Evolutionary conservation across 2,888 invertebrate genomes (phyloP), one percentile per base, ranked within the genome.

Genomic region (Oscheius sp.): DNA sequence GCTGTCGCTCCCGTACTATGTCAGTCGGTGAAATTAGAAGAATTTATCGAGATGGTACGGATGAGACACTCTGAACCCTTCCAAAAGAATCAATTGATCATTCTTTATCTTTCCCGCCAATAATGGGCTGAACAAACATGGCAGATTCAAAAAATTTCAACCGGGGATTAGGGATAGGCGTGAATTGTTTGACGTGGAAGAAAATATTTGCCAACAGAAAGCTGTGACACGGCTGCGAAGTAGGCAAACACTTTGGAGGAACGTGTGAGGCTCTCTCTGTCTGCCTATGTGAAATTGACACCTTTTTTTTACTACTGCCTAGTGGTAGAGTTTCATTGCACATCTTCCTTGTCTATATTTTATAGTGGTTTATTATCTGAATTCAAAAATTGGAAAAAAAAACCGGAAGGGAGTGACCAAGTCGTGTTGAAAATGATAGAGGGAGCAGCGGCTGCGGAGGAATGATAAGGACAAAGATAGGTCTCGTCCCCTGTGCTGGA

Each of bases 341-440:
- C 4, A 0, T 42, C 42, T 42, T 42, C 7, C 4, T 42, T 42
- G 4, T 42, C 42, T 42, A 42, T 42, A 3, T 42, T 42, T 7
- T 42, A 5, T 7, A 42, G 53, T 53, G 11, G 29, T 29, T 53
- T 0, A 47, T n/a, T 47, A 2, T 47, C 29, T 48, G 48, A 48
- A 42, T 42, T 42, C 42, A 53, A 32, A 47, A 21, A 21, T 0
- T 21, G 21, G 47, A 63, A 42, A 48, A 63, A 63, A 48, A 21
- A 2, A n/a, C 13, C 5, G n/a, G 51, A 47, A 58, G 51, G 65
- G 50, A 60, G 60, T 70, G 70, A 72, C 42, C 51, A 60, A 50
- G 47, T 71, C 71, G 59, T 48, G 73, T 73, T 66, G 68, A 73
- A 73, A 73, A 53, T 76, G 60, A 62, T 37, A 70, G 58, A 32